Evolutionary conservation across 2,888 invertebrate species (phyloP).

Genomic region (Baronia brevicornis): DNA sequence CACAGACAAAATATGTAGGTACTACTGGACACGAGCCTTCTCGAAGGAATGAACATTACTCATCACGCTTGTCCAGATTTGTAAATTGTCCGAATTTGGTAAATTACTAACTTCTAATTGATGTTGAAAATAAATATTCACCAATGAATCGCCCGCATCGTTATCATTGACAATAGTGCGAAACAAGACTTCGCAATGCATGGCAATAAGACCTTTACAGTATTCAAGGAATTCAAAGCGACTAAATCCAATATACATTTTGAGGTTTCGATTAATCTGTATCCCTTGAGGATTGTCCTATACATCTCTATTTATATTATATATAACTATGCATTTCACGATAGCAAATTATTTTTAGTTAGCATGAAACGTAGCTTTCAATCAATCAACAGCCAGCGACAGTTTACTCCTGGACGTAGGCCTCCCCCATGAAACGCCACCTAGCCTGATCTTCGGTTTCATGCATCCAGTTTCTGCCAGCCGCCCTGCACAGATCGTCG

Average conservation of each 20-base stretch:
- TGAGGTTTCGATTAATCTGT: slow-evolving; percentile 10
- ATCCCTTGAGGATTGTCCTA: neutral
- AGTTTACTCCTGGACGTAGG: too few relatives aligned
- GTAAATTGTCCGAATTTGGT: slow-evolving; percentile 14
- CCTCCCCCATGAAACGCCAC: too few relatives aligned
- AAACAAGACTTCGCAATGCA: slow-evolving; percentile 48
- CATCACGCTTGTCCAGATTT: slow-evolving; percentile 16
- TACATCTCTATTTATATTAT: too few relatives aligned
- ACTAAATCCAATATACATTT: slow-evolving; percentile 7
- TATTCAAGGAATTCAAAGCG: slow-evolving; percentile 9
- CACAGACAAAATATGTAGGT: too few relatives aligned
- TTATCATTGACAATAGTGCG: slow-evolving; percentile 52
- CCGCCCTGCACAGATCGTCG: too few relatives aligned
- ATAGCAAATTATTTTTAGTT: too few relatives aligned
- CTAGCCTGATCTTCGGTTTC: too few relatives aligned
- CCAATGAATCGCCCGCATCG: slow-evolving; percentile 41
- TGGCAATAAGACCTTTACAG: slow-evolving; percentile 54
- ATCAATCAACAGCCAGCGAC: too few relatives aligned
- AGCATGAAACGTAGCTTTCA: too few relatives aligned
- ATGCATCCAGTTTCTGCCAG: too few relatives aligned
- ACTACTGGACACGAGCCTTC: slow-evolving; percentile 9
- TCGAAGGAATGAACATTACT: slow-evolving; percentile 15
- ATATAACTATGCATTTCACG: too few relatives aligned
- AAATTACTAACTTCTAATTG: slow-evolving; percentile 61
- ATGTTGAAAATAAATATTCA: slow-evolving; percentile 60